Conservation (phyloP, 2,888 invertebrate genomes). For the Parthenolecanium corni region DNA sequence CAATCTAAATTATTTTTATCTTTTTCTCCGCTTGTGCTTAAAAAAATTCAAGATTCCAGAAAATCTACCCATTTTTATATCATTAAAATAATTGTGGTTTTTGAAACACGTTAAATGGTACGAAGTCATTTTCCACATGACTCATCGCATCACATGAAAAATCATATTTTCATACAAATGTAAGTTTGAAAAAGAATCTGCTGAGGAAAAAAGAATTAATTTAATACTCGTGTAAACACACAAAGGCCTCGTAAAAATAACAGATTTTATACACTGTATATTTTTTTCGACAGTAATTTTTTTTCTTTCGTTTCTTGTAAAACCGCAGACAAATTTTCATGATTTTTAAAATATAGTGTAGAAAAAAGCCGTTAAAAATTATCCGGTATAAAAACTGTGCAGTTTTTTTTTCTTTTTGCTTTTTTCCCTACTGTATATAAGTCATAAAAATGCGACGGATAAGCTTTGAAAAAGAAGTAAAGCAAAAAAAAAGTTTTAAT, state of each 20-base stretch:
- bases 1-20: no score
- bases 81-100: no score
- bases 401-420: neutral
- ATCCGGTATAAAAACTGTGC: slow-evolving; percentile 11
- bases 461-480: slow-evolving; percentile 7
- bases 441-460: slow-evolving; percentile 6
- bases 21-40: no score
- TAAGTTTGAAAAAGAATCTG: neutral
- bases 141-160: no score
- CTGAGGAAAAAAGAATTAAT: no score
- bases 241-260: no score
- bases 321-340: slow-evolving; percentile 11
- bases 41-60: no score
- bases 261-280: no score
- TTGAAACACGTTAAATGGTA: no score
- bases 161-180: neutral
- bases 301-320: neutral
- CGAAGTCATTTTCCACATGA: no score
- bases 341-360: slow-evolving; percentile 5
- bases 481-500: neutral
- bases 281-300: neutral
- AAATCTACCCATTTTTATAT: no score
- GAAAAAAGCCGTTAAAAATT: slow-evolving; percentile 13
- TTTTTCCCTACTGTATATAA: neutral
- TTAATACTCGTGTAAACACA: no score